Evolutionary conservation across 2,888 invertebrate genomes (phyloP), one percentile per base, ranked within the genome.

Genomic region (Cacoxenus indagator): DNA sequence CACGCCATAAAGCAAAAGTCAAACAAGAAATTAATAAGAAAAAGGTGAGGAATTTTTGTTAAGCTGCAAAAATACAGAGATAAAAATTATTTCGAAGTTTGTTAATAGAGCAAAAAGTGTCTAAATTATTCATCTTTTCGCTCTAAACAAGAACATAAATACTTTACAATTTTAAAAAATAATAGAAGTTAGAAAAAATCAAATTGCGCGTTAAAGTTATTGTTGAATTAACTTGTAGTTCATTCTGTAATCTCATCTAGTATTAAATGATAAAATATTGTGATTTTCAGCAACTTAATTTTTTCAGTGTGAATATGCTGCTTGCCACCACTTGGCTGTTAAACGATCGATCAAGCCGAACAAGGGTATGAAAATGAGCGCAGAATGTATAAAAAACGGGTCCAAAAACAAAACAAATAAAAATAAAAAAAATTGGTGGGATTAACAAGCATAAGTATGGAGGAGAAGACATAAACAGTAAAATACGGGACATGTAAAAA

Each of bases 1-100:
- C 81, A 82, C 75, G 72, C 75, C 82, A 83, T 83, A 83, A 81
- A 83, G 82, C 83, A 79, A 82, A 81, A 81, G 83, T 81, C 81
- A 81, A 81, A 83, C 83, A 81, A 83, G 76, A 83, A 83, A 81
- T 81, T 81, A 81, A 81, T 81, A 81, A 81, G 75, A 82, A 75
- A 48, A 48, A 5, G 59, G 19, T 27, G 69, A 73, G 70, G 54
- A 26, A 54, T 24, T 54, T 54, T 54, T 54, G 17, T 14, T 24
- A 24, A 54, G 54, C 54, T 54, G 22, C 37, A 8, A 5, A 22
- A 26, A 54, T 54, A 9, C 54, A 54, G 14, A 8, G 54, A 54
- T 14, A 54, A 14, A 54, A 54, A 54, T 6, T 4, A 4, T 51
- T 1, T 11, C 22, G 5, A 11, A 22, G 51, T 22, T 22, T 22